Percentiles rank a stretch among this genome's conserved stretches.
Conservation (phyloP, 64 coral and sea anemone genomes). For the Stylophora pistillata region DNA sequence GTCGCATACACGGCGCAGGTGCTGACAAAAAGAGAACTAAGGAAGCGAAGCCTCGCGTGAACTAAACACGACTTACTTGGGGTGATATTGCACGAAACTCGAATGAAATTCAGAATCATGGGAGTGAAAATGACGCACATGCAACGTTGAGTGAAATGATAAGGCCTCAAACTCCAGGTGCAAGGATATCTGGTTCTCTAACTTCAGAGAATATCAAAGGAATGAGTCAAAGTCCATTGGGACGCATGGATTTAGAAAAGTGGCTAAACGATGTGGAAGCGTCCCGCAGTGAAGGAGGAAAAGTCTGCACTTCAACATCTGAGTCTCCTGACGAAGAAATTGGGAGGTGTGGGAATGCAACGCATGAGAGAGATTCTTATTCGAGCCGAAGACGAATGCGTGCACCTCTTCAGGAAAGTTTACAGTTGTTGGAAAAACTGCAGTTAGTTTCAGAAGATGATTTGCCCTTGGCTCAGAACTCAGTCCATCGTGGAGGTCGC, state of each 20-base stretch:
- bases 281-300: neutral
- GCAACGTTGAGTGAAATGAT: neutral
- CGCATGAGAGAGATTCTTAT: neutral
- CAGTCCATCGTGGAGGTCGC: conserved; percentile 11
- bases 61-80: conserved; percentile 3
- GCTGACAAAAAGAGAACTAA: neutral
- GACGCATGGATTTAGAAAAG: conserved; percentile 26
- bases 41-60: neutral
- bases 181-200: neutral
- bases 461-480: neutral
- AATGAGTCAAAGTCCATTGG: neutral
- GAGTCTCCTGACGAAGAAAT: neutral
- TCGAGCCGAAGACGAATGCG: neutral
- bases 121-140: neutral
- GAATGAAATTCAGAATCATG: neutral
- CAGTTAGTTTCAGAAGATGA: neutral
- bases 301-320: neutral
- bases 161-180: neutral
- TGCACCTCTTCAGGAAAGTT: conserved; percentile 24
- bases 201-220: neutral
- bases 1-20: neutral
- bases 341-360: neutral
- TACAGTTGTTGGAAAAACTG: conserved; percentile 9
- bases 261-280: conserved; percentile 45
- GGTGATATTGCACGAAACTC: neutral